phyloP scores from a whole-genome alignment of 37 sponge, comb jelly and placozoan genomes.

The Theonella swinhoei region DNA sequence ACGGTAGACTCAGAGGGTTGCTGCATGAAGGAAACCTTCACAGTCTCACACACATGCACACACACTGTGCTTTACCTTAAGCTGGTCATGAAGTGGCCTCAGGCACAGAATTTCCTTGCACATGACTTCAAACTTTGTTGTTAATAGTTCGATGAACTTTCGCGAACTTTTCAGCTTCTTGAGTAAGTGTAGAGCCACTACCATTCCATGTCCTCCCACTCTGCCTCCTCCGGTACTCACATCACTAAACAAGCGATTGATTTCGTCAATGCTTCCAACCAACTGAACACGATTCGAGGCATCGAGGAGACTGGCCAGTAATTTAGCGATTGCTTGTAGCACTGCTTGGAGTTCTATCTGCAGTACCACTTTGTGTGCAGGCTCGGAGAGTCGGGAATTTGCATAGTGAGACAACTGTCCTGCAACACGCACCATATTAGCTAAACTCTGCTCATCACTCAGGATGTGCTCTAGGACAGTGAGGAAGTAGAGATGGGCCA shows the following conservation, averaged over 20 bases:
- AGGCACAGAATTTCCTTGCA: constrained; percentile 28
- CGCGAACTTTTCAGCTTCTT: constrained; percentile 52
- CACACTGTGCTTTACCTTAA: neutral
- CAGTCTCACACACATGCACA: neutral
- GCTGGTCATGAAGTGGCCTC: constrained; percentile 15
- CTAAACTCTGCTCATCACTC: constrained; percentile 14
- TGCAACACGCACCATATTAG: constrained; percentile 9
- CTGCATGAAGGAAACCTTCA: neutral
- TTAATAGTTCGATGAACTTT: constrained; percentile 50
- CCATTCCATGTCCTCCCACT: constrained; percentile 66
- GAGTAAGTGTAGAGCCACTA: constrained; percentile 65
- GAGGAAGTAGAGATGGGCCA: constrained; percentile 85
- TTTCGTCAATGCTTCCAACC: neutral
- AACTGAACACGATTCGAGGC: constrained; percentile 7
- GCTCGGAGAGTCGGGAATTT: neutral
- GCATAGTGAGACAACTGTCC: neutral
- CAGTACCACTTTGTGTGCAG: constrained; percentile 46
- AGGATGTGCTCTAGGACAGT: constrained; percentile 74
- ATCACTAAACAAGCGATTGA: constrained; percentile 58
- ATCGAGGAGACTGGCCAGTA: constrained; percentile 38
- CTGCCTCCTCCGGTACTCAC: constrained; percentile 63
- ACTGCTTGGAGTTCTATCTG: constrained; percentile 88
- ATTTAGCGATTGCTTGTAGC: constrained; percentile 56
- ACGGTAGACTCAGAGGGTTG: constrained; percentile 29
- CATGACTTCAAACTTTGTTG: constrained; percentile 12